Evolutionary conservation across 2,888 invertebrate species (phyloP).

Genomic region (Phymatocera aterrima): DNA sequence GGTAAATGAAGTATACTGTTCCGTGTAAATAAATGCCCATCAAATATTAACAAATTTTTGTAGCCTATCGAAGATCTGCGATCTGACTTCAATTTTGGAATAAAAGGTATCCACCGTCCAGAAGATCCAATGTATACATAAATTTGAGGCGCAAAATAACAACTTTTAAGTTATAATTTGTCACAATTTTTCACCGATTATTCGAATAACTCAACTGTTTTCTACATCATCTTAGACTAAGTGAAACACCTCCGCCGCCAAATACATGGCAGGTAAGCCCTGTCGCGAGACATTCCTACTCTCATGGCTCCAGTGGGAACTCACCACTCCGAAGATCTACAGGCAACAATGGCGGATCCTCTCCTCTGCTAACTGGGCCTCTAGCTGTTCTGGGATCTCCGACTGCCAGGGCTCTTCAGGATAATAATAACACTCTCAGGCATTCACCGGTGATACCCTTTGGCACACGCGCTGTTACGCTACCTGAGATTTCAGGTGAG

Average conservation of each 20-base stretch:
- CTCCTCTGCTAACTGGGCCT: conserved; percentile 80
- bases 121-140: conserved; percentile 74
- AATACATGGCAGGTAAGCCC: conserved; percentile 91
- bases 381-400: conserved; percentile 83
- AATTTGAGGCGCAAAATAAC: no score
- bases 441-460: conserved; percentile 80
- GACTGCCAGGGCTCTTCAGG: conserved; percentile 78
- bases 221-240: conserved; percentile 73
- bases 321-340: conserved; percentile 83
- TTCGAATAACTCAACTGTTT: no score
- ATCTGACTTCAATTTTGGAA: neutral
- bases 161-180: no score
- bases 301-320: conserved; percentile 77
- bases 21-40: neutral
- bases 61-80: neutral
- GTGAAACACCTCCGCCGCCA: conserved; percentile 86
- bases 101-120: neutral
- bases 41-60: neutral
- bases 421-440: conserved; percentile 79
- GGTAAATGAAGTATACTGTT: conserved; percentile 59
- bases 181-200: no score
- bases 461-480: conserved; percentile 82
- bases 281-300: conserved; percentile 76
- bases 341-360: conserved; percentile 71
- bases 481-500: conserved; percentile 79